A percentile compares a stretch with the other conserved stretches of the same genome.
phyloP scores from a whole-genome alignment of 2,888 invertebrate genomes.

The Platypus cylindrus region DNA sequence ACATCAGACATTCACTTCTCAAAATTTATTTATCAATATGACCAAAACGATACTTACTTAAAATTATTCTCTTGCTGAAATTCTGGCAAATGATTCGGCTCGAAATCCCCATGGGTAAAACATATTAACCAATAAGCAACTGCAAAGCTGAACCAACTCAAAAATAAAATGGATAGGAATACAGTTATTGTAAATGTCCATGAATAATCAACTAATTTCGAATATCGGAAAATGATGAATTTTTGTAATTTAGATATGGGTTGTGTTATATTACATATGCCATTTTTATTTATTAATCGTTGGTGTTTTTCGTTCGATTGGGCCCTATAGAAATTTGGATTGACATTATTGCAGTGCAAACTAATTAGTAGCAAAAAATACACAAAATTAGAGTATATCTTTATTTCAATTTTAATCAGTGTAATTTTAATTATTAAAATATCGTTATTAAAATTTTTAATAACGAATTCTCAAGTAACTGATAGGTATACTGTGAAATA shows the following conservation, averaged over 20 bases:
- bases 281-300: constrained; percentile 21
- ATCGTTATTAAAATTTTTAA: too few species aligned
- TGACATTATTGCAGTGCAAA: too few species aligned
- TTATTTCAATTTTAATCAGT: too few species aligned
- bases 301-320: constrained; percentile 7
- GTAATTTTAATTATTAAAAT: too few species aligned
- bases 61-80: constrained; percentile 37
- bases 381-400: too few species aligned
- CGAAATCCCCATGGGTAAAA: constrained; percentile 73
- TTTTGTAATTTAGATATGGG: constrained; percentile 37
- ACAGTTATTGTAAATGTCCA: constrained; percentile 42
- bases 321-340: too few species aligned
- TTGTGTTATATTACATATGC: constrained; percentile 19
- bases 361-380: too few species aligned
- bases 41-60: constrained; percentile 22
- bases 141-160: constrained; percentile 78
- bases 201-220: constrained; percentile 20
- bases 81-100: constrained; percentile 43
- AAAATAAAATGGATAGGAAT: constrained; percentile 74
- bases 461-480: too few species aligned
- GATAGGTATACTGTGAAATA: too few species aligned
- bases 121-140: constrained; percentile 80
- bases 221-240: constrained; percentile 27
- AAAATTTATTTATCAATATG: too few species aligned
- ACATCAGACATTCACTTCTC: too few species aligned